Base-by-base conservation (phyloP, 2,888 invertebrate genomes). In the Dasypolia templi region DNA sequence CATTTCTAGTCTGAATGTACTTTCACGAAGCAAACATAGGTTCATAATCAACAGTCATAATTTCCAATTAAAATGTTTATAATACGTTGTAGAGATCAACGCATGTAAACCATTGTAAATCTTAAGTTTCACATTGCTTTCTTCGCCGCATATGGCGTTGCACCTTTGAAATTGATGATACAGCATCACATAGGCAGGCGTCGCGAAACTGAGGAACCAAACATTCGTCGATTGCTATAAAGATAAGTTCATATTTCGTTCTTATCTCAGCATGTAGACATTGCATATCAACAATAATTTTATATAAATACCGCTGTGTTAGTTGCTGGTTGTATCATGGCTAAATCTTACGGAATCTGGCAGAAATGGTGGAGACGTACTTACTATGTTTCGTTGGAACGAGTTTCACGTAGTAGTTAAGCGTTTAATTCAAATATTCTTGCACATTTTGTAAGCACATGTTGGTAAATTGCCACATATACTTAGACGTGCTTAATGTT, bases 71-170 rank as follows among this genome's bases (percentile, higher is more conserved):
- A 77, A 81, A 84, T 77, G 78, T 80, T 75, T 67, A 77, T 67
- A 83, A 83, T 75, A 74, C 75, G 73, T 82, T 77, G 73, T 77
- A 49, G 69, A 78, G 70, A 82, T 86, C 75, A 84, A 75, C 72
- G 71, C 77, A 84, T 82, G 87, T 81, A 84, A 86, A 88, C 86
- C 87, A 89, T 89, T 82, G 87, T 85, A 86, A 87, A 91, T 88
- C 86, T 87, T 61, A 81, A 87, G 87, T 92, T 92, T 91, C 92
- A 88, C 89, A 87, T 83, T 67, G 87, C 88, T 90, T 91, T 89
- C 87, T 85, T 87, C 79, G 67, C 64, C 79, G 71, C 74, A 61
- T 80, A 75, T 44, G 74, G 83, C 42, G 68, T 75, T 79, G 72
- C 84, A 86, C 75, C 63, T 79, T 75, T 53, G 75, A 75, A 79